Evolutionary conservation across 2,797 vertebrate species (phyloP).

Genomic region (Leptatherina wallacei): DNA sequence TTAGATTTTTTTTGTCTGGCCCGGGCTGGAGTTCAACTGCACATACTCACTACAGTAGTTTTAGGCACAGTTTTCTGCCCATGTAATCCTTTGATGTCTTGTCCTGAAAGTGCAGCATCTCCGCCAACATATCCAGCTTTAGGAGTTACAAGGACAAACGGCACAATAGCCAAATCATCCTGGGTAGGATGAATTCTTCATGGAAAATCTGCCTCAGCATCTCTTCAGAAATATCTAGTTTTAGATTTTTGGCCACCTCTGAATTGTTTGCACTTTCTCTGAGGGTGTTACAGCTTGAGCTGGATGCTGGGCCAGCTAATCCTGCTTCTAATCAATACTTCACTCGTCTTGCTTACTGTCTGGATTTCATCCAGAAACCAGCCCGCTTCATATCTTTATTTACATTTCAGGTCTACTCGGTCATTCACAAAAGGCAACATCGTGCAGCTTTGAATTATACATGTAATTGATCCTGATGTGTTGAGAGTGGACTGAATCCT

Average conservation of each 20-base stretch:
- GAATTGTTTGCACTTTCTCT: slow-evolving; percentile 35
- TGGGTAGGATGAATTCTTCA: background rate
- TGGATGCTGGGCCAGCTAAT: slow-evolving; percentile 64
- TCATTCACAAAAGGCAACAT: slow-evolving; percentile 47
- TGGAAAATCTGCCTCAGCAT: background rate
- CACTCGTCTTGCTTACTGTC: slow-evolving; percentile 46
- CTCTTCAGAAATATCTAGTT: slow-evolving; percentile 16
- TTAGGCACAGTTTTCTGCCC: background rate
- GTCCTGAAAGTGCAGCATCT: background rate
- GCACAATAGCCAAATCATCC: background rate
- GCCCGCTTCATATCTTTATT: slow-evolving; percentile 49
- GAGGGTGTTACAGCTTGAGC: slow-evolving; percentile 58
- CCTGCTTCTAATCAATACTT: slow-evolving; percentile 69
- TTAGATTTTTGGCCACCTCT: slow-evolving; percentile 19
- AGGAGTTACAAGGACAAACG: background rate
- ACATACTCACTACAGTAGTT: background rate
- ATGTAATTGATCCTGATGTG: background rate
- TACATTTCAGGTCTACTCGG: slow-evolving; percentile 30
- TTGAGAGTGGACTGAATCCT: background rate
- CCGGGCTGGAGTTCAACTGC: slow-evolving; percentile 5
- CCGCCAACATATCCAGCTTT: background rate
- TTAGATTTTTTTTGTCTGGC: slow-evolving; percentile 6
- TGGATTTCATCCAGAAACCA: slow-evolving; percentile 54
- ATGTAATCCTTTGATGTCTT: background rate
- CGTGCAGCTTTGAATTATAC: slow-evolving; percentile 21